A percentile compares a stretch with the other conserved stretches of the same genome.
Conservation (phyloP, 2,888 invertebrate genomes). For the Drosophila histrio region DNA sequence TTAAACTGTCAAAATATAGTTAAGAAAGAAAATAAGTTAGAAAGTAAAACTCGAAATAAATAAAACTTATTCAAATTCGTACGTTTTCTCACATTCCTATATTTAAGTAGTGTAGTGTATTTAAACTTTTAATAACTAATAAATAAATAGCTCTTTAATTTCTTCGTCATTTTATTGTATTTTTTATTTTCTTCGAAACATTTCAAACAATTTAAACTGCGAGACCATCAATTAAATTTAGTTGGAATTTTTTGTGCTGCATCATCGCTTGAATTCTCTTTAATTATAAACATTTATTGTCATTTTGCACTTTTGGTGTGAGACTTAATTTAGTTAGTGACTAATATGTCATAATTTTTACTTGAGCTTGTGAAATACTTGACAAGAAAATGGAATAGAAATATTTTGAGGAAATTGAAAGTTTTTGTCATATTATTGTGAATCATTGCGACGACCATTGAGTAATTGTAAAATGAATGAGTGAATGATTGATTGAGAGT, state of each 20-base stretch:
- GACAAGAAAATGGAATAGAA: conserved; percentile 11
- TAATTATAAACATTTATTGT: conserved; percentile 4
- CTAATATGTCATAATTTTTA: conserved; percentile 21
- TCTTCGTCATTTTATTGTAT: background rate
- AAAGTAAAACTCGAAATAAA: background rate
- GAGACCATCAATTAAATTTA: conserved; percentile 31
- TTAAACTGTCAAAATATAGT: too few species aligned
- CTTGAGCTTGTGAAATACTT: conserved; percentile 13
- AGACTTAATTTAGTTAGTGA: conserved; percentile 25
- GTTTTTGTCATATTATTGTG: conserved; percentile 14
- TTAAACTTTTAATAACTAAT: background rate
- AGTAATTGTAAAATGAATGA: background rate
- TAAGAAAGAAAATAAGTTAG: too few species aligned
- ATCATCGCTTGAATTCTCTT: conserved; percentile 17
- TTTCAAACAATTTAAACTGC: conserved; percentile 37
- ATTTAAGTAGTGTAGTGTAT: background rate
- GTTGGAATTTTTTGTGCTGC: conserved; percentile 7
- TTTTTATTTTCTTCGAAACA: background rate
- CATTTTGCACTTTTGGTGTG: conserved; percentile 1
- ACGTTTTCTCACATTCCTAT: too few species aligned
- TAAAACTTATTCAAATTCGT: too few species aligned
- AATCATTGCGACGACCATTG: conserved; percentile 7
- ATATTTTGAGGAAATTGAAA: conserved; percentile 5
- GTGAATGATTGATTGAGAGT: conserved; percentile 1
- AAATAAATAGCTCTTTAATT: background rate